Base-by-base conservation (phyloP, 2,113 vertebrate species). In the Oncorhynchus kisutch region DNA sequence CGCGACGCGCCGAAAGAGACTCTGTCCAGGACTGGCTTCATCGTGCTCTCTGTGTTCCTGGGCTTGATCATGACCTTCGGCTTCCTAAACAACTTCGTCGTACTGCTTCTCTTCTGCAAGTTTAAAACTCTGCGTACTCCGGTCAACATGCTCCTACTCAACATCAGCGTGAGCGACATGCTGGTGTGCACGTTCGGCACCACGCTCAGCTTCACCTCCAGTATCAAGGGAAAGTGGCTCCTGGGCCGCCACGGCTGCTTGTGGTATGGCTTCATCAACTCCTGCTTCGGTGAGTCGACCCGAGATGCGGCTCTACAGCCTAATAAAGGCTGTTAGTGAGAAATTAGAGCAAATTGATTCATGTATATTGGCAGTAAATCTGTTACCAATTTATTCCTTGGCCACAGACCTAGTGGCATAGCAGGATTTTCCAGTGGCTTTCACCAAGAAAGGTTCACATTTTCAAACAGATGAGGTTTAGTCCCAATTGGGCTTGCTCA, bases 181-280 rank as follows among this genome's bases (percentile, higher is more conserved):
- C 67, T 96, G 73, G 96, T 96, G 84, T 97, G 96, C 70, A 1
- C 96, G 77, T 95, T 94, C 0, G 96, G 96, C 34, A 97, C 96
- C 5, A 95, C 94, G 0, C 91, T 96, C 71, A 96, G 96, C 9
- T 97, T 97, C 81, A 93, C 93, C 24, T 95, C 95, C 82, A 96
- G 94, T 60, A 85, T 96, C 25, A 91, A 82, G 0, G 94, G 96
- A 6, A 90, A 70, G 70, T 97, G 96, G 95, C 91, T 97, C 57
- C 93, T 95, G 82, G 95, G 95, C 20, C 86, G 90, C 49, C 89
- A 91, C 70, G 94, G 95, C 16, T 97, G 96, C 78, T 93, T 88
- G 81, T 96, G 95, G 96, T 96, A 97, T 75, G 96, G 96, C 74
- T 96, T 97, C 92, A 94, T 95, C 93, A 97, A 96, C 89, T 95